Percentiles rank a stretch among this genome's conserved stretches.
These are phyloP conservation scores for Coturnix japonica DNA, from an alignment of 2,113 vertebrate genomes.

Conservation along the genomic window DNA sequence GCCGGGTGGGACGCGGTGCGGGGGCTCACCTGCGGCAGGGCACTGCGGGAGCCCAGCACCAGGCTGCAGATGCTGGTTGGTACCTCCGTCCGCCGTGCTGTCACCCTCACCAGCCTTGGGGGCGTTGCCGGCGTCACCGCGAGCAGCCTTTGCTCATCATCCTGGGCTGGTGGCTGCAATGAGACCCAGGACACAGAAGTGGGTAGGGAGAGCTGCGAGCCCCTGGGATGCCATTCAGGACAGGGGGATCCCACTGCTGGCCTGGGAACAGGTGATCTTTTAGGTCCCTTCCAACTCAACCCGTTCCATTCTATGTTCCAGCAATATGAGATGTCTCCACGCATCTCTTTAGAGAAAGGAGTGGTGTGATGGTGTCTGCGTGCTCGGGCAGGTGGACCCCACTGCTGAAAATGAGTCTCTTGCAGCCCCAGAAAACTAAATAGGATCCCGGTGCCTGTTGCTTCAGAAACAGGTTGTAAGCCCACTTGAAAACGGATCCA, in stretches of 20 bases:
- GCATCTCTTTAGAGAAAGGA: neutral
- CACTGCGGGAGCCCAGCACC: slow-evolving; percentile 37
- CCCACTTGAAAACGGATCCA: neutral
- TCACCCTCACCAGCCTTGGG: slow-evolving; percentile 41
- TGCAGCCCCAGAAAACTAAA: neutral
- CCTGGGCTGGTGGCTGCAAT: neutral
- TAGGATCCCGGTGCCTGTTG: neutral
- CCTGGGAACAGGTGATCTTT: no score
- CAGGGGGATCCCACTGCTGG: no score
- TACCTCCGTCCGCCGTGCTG: neutral
- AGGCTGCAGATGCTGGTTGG: slow-evolving; percentile 43
- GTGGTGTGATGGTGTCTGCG: neutral
- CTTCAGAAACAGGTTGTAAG: neutral
- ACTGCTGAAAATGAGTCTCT: neutral
- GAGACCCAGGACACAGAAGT: accelerated
- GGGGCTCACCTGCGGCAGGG: slow-evolving; percentile 68
- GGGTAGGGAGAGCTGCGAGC: neutral
- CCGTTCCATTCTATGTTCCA: neutral
- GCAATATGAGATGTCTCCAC: neutral
- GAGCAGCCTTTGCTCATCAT: neutral
- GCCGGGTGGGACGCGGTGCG: neutral
- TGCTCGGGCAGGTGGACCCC: neutral
- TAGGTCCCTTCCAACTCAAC: no score
- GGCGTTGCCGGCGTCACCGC: accelerated
- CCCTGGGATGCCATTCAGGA: no score